Conservation (phyloP, 2,888 invertebrate genomes). For the Orchesella flavescens region DNA sequence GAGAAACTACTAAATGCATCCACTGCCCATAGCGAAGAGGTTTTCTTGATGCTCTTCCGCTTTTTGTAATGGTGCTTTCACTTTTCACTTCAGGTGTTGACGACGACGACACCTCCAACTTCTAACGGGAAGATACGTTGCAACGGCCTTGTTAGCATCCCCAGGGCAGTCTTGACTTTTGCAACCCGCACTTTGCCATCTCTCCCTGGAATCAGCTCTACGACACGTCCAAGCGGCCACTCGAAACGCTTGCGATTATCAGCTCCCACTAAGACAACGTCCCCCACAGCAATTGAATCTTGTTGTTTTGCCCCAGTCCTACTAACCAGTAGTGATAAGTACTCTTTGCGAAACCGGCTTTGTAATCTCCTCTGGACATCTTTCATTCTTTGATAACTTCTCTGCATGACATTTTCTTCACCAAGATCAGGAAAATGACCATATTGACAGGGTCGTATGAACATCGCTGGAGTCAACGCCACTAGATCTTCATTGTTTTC, state of each 20-base stretch:
- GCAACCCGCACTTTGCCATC: constrained; percentile 6
- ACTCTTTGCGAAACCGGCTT: background rate
- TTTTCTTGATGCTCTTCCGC: no score
- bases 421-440: background rate
- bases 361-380: background rate
- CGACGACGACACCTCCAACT: no score
- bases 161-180: background rate
- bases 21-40: no score
- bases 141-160: background rate
- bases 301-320: background rate
- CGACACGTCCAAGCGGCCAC: background rate
- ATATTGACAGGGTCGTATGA: background rate
- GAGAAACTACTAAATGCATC: no score
- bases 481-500: constrained; percentile 9
- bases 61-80: no score
- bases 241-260: background rate
- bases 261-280: background rate
- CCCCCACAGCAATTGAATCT: background rate
- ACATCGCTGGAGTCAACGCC: background rate
- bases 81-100: no score
- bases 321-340: background rate
- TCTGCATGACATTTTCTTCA: background rate
- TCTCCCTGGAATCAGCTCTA: background rate
- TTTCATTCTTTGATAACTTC: background rate
- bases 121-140: background rate